A percentile compares a stretch with the other conserved stretches of the same genome.
Evolutionary conservation across 1,140 invertebrate genomes (phyloP).

Genomic region (Ladona fulva): DNA sequence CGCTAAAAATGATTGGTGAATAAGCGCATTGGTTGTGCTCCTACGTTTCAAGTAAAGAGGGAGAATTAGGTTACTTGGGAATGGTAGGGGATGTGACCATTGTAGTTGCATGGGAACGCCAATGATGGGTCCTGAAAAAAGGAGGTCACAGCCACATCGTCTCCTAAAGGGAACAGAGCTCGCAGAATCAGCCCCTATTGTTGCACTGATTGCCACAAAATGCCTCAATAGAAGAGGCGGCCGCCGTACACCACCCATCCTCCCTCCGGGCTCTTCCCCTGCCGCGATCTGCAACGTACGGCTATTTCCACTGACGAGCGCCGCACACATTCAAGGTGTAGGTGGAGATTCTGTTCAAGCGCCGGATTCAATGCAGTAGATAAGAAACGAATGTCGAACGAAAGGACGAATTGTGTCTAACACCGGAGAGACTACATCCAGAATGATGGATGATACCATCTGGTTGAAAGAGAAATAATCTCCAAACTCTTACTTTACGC

Average conservation of each 20-base stretch:
- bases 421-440: no score
- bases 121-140: neutral
- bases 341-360: no score
- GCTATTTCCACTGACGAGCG: no score
- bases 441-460: no score
- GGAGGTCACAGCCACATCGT: neutral
- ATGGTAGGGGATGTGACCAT: neutral
- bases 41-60: neutral
- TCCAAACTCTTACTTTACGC: no score
- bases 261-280: neutral
- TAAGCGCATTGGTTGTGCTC: neutral
- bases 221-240: neutral
- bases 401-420: no score
- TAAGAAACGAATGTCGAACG: no score
- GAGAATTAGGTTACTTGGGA: neutral
- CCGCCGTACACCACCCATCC: neutral
- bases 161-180: neutral
- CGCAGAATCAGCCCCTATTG: neutral
- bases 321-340: no score
- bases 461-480: no score
- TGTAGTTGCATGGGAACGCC: neutral
- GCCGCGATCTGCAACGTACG: no score
- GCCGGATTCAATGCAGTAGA: no score
- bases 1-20: neutral
- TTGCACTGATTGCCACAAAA: constrained; percentile 5